phyloP scores from a whole-genome alignment of 2,797 vertebrate genomes.

The Corythornis leucogaster region DNA sequence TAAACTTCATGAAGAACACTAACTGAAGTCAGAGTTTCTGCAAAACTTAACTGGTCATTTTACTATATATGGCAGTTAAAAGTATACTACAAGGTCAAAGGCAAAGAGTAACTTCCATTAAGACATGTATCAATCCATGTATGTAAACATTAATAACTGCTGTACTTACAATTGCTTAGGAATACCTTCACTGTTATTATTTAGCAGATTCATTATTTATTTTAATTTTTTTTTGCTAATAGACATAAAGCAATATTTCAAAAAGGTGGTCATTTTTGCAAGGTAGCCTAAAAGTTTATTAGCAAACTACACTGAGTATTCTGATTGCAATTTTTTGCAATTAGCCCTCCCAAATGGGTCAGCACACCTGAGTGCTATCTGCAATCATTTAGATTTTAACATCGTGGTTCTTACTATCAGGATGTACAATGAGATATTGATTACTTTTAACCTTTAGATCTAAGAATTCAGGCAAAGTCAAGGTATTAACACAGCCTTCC shows the following conservation, averaged over 20 bases:
- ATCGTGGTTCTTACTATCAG: conserved; percentile 81
- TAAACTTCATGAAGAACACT: not conserved
- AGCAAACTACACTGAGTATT: conserved; percentile 74
- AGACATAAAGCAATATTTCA: conserved; percentile 59
- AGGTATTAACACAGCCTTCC: conserved; percentile 57
- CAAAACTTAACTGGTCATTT: not conserved
- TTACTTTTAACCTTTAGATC: conserved; percentile 84
- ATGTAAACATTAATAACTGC: not conserved
- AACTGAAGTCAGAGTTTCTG: not conserved
- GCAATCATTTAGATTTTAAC: conserved; percentile 81
- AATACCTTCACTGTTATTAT: not conserved
- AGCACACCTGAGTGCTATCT: conserved; percentile 75
- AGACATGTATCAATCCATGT: not conserved
- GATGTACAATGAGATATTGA: conserved; percentile 84
- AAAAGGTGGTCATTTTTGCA: conserved; percentile 66
- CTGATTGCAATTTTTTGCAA: conserved; percentile 75
- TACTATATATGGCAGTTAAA: not conserved
- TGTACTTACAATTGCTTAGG: not conserved
- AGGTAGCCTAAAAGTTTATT: conserved; percentile 77
- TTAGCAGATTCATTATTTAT: conserved; percentile 1
- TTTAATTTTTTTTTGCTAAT: not conserved
- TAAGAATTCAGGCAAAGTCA: conserved; percentile 78
- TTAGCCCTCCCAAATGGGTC: conserved; percentile 71
- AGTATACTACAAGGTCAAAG: not conserved
- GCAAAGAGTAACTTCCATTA: not conserved